Evolutionary conservation across 37 sponge, comb jelly and placozoan genomes (phyloP).

Genomic region (Petrosia ficiformis): DNA sequence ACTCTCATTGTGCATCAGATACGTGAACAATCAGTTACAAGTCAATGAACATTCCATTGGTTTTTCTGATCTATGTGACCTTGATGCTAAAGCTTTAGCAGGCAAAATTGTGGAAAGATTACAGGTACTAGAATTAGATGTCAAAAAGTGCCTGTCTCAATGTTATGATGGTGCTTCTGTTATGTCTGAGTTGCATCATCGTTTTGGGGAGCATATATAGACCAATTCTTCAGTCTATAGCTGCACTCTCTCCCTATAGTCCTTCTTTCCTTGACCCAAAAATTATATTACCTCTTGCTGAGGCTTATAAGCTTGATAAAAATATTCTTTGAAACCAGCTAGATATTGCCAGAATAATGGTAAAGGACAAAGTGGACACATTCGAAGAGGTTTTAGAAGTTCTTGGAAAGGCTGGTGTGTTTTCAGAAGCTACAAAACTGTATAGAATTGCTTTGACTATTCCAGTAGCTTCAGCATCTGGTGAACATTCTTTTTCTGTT

Average conservation of each 20-base stretch:
- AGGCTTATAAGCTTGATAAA: conserved; percentile 16
- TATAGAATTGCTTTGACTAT: conserved; percentile 26
- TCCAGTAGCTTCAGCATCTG: conserved; percentile 39
- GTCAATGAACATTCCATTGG: conserved; percentile 36
- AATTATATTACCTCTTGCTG: conserved; percentile 16
- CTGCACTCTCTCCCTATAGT: conserved; percentile 20
- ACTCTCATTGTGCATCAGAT: conserved; percentile 33
- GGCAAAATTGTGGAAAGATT: conserved; percentile 22
- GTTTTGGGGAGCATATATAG: conserved; percentile 24
- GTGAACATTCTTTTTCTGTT: conserved; percentile 25
- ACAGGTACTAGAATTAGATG: conserved; percentile 29
- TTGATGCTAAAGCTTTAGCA: conserved; percentile 35
- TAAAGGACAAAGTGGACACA: conserved; percentile 17
- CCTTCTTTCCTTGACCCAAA: conserved; percentile 23
- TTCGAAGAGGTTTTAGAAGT: conserved; percentile 1
- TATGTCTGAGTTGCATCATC: conserved; percentile 19
- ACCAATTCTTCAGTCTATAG: conserved; percentile 16
- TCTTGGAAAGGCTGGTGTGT: conserved; percentile 18
- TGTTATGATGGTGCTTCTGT: conserved; percentile 38
- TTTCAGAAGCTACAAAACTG: conserved; percentile 21
- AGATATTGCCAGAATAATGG: conserved; percentile 12
- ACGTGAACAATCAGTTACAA: conserved; percentile 17
- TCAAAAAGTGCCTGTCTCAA: conserved; percentile 12
- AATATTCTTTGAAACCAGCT: conserved; percentile 11
- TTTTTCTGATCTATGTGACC: conserved; percentile 28